phyloP scores from a whole-genome alignment of 2,888 invertebrate genomes.

The Lysandra bellargus region DNA sequence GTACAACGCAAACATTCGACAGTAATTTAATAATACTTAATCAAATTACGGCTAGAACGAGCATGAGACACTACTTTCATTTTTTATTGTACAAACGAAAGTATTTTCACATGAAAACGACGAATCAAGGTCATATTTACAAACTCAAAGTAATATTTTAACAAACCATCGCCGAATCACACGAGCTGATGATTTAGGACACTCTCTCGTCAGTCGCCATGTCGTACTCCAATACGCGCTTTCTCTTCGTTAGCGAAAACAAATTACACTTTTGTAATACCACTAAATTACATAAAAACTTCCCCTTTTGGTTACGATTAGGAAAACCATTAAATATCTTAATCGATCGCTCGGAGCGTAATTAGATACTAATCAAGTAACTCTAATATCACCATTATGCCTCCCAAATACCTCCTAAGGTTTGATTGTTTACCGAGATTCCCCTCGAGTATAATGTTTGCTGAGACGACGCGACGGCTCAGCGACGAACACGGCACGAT shows the following conservation, averaged over 20 bases:
- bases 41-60: background rate
- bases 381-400: background rate
- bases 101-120: conserved; percentile 26
- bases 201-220: conserved; percentile 16
- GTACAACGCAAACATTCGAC: background rate
- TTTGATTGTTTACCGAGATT: background rate
- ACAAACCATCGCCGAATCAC: conserved; percentile 27
- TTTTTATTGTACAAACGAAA: conserved; percentile 25
- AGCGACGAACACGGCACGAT: background rate
- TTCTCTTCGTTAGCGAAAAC: conserved; percentile 24
- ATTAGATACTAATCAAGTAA: background rate
- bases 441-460: background rate
- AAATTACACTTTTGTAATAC: conserved; percentile 10
- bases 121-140: conserved; percentile 28
- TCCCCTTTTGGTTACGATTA: background rate
- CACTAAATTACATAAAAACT: conserved; percentile 16
- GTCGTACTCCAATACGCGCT: conserved; percentile 5
- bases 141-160: conserved; percentile 22
- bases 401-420: background rate
- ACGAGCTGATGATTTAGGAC: conserved; percentile 28
- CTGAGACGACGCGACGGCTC: conserved; percentile 1
- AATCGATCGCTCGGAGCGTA: conserved; percentile 1
- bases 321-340: background rate
- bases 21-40: background rate
- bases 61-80: conserved; percentile 18